Conservation (phyloP, 2,888 invertebrate species). For the Plagiodera versicolora region DNA sequence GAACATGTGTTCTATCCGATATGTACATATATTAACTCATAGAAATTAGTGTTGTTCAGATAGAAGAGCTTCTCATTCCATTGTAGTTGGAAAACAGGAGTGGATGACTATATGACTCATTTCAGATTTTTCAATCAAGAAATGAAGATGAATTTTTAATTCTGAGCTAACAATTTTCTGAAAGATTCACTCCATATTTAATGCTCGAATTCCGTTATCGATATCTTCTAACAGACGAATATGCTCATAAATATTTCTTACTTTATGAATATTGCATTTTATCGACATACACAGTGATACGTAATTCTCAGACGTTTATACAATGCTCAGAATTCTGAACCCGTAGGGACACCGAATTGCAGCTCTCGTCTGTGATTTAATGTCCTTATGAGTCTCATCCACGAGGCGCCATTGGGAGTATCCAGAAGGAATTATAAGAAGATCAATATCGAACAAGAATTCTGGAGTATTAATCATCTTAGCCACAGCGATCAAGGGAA, state of each 20-base stretch:
- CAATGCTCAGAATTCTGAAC: neutral
- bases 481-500: neutral
- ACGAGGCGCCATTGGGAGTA: neutral
- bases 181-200: too few species aligned
- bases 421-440: conserved; percentile 19
- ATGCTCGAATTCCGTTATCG: too few species aligned
- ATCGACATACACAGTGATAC: neutral
- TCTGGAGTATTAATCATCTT: conserved; percentile 20
- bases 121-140: too few species aligned
- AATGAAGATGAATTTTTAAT: too few species aligned
- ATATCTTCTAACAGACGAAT: too few species aligned
- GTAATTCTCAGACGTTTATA: neutral
- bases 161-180: too few species aligned
- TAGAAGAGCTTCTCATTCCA: too few species aligned
- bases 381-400: neutral
- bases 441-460: conserved; percentile 33
- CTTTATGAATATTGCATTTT: neutral
- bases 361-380: neutral
- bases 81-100: too few species aligned
- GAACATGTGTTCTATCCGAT: too few species aligned
- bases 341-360: neutral
- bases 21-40: too few species aligned
- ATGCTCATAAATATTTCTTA: neutral
- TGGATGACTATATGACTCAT: too few species aligned
- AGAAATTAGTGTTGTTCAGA: too few species aligned